Evolutionary conservation across 1,140 invertebrate species (phyloP).

Genomic region (Leptoteleia sp.): DNA sequence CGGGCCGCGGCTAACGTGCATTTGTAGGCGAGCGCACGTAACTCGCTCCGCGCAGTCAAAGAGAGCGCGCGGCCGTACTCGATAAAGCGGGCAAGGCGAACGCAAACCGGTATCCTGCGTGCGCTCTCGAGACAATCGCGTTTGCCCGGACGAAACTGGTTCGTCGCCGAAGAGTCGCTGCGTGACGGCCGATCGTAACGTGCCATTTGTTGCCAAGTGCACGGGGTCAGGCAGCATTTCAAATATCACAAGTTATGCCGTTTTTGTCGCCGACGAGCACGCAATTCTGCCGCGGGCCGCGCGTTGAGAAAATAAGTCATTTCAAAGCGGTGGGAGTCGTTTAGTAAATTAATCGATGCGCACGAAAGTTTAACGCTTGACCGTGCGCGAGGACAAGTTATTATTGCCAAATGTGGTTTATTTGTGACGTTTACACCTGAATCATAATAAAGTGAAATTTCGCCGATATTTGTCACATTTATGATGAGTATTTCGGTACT

Average conservation of each 20-base stretch:
- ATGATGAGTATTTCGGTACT: too few relatives aligned
- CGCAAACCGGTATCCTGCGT: constrained; percentile 50
- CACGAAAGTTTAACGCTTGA: too few relatives aligned
- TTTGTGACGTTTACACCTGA: too few relatives aligned
- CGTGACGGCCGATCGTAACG: constrained; percentile 50
- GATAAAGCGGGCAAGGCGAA: constrained; percentile 17
- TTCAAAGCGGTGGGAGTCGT: too few relatives aligned
- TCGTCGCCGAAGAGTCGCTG: constrained; percentile 30
- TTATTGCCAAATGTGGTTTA: too few relatives aligned
- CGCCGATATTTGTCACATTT: too few relatives aligned
- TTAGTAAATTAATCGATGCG: too few relatives aligned
- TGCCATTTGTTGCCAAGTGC: constrained; percentile 52
- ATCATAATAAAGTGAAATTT: too few relatives aligned
- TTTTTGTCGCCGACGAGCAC: constrained; percentile 27
- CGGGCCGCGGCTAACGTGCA: background rate
- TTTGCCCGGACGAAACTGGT: constrained; percentile 47
- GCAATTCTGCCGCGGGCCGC: constrained; percentile 3
- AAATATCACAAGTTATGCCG: constrained; percentile 44
- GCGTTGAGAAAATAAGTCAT: too few relatives aligned
- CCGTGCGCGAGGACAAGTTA: too few relatives aligned
- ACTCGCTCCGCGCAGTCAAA: constrained; percentile 17
- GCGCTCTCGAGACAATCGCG: constrained; percentile 32
- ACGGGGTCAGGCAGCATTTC: constrained; percentile 37
- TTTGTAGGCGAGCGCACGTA: constrained; percentile 25
- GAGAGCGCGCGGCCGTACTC: constrained; percentile 10